Percentiles rank a stretch among this genome's conserved stretches.
phyloP scores from a whole-genome alignment of 2,113 vertebrate species.

The Passerina amoena region DNA sequence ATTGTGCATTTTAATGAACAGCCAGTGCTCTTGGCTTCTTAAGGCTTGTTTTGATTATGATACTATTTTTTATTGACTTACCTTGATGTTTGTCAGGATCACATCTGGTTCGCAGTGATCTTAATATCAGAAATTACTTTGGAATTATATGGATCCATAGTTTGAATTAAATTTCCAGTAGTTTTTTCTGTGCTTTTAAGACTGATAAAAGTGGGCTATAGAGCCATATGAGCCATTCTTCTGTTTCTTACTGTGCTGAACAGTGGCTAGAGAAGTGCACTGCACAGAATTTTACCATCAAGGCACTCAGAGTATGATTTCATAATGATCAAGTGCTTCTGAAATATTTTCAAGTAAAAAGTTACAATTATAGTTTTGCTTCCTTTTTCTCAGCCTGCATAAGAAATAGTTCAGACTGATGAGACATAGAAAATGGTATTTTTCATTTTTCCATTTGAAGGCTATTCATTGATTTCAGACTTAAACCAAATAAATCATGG shows the following conservation, averaged over 20 bases:
- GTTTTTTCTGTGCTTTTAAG: background rate
- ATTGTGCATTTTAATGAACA: background rate
- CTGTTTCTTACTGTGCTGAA: background rate
- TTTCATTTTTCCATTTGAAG: background rate
- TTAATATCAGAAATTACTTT: background rate
- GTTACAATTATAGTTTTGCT: background rate
- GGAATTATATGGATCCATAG: background rate
- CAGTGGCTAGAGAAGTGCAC: background rate
- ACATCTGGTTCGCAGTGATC: background rate
- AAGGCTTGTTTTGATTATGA: background rate
- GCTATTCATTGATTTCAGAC: background rate
- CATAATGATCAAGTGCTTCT: background rate
- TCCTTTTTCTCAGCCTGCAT: background rate
- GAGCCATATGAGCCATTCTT: background rate
- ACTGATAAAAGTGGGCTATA: background rate
- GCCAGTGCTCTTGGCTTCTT: background rate
- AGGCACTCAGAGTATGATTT: background rate
- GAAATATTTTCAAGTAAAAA: background rate
- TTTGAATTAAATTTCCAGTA: background rate
- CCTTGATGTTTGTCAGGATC: background rate
- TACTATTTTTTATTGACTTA: background rate
- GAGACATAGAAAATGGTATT: background rate
- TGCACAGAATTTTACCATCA: background rate
- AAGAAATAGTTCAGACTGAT: background rate
- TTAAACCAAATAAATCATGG: background rate